Evolutionary conservation across 2,797 vertebrate species (phyloP), one percentile per base, ranked within the genome.

Genomic region (Pseudochirops cupreus): DNA sequence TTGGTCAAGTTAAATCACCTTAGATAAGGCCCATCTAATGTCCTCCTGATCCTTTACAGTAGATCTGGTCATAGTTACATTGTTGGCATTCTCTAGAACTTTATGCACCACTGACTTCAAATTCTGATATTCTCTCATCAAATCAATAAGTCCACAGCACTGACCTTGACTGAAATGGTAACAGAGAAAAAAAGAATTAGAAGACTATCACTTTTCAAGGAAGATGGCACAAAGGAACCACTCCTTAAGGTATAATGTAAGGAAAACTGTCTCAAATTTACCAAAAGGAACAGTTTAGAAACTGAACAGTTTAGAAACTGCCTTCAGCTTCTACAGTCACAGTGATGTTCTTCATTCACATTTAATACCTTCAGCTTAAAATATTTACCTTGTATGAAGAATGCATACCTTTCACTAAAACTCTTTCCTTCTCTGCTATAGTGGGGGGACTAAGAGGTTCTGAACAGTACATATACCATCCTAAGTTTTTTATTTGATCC

Each of bases 21-120:
- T 99, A 96, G 98, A 98, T 96, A 99, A 99, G 57, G 98, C 98
- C 98, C 99, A 98, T 95, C 98, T 99, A 96, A 99, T 98, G 96
- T 99, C 99, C 97, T 99, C 99, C 21, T 98, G 98, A 67, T 99
- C 99, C 93, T 99, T 99, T 96, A 99, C 99, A 91, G 99, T 98
- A 0, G 98, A 99, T 97, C 99, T 99, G 98, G 98, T 98, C 90
- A 98, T 98, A 95, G 99, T 98, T 57, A 99, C 98, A 90, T 97
- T 98, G 96, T 98, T 99, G 95, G 99, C 99, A 62, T 98, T 99
- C 74, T 99, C 99, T 96, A 99, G 96, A 16, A 98, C 98, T 97
- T 99, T 98, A n/a, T 94, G 98, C 92, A 99, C 98, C 90, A 97
- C 90, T 14, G 98, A 98, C 98, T 99, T 99, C 96, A 99, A 98